Percentiles rank a stretch among this genome's conserved stretches.
phyloP scores from a whole-genome alignment of 2,113 vertebrate species.

The Megaleporinus macrocephalus region DNA sequence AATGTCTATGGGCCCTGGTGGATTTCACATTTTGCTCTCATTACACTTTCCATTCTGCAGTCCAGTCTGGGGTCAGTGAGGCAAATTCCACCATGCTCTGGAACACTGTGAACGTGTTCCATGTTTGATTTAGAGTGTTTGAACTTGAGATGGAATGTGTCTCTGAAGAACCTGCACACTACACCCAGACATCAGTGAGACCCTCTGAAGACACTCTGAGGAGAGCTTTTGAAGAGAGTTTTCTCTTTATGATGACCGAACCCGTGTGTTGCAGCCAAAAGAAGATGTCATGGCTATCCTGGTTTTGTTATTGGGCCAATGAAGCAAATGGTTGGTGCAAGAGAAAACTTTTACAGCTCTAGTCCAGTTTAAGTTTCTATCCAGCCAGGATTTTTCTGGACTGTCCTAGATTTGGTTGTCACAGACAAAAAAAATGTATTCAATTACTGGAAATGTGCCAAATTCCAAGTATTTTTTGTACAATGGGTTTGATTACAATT shows the following conservation, averaged over 20 bases:
- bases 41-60: neutral
- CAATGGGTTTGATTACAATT: no score
- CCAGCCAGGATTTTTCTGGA: no score
- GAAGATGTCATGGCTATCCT: no score
- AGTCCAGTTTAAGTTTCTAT: no score
- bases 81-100: slow-evolving; percentile 3
- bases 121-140: slow-evolving; percentile 23
- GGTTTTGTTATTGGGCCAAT: no score
- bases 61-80: neutral
- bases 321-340: no score
- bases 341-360: no score
- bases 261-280: neutral
- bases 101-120: slow-evolving; percentile 7
- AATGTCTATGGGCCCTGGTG: slow-evolving; percentile 1
- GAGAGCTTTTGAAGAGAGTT: neutral
- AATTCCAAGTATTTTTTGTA: no score
- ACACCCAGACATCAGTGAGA: slow-evolving; percentile 1
- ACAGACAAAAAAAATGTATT: no score
- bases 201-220: neutral
- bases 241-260: neutral
- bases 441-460: no score
- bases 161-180: neutral
- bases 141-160: slow-evolving; percentile 16
- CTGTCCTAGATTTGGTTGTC: no score
- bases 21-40: slow-evolving; percentile 23